Base-by-base conservation (phyloP, 2,113 vertebrate species). In the Rhagologus leucostigma region DNA sequence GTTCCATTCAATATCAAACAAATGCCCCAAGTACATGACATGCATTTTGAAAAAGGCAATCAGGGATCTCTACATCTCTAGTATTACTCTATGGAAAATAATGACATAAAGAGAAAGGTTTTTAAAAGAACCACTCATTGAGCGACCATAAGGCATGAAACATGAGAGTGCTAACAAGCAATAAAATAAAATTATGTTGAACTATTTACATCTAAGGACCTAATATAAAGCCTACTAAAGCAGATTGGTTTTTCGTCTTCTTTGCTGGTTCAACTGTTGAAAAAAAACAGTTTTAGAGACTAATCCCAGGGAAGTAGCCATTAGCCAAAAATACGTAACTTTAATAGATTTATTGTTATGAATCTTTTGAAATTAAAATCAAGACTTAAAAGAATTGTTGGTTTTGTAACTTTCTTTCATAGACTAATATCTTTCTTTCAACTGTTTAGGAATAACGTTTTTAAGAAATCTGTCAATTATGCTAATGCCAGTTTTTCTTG, bases 1-100 rank as follows among this genome's bases (percentile, higher is more conserved):
- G 93, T 71, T 96, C 67, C 76, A 53, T 95, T 96, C 88, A 97
- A n/a, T n/a, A 46, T 33, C 89, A 90, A 90, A 97, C 86, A 95
- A 97, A 90, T 89, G 22, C 73, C 64, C 47, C 86, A 92, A 96
- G 93, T 87, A 77, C 57, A 68, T 68, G 64, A 92, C 47, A 84
- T 0, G 35, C 24, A 68, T 86, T 94, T 87, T 93, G 56, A 90
- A 81, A 97, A 92, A 90, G 76, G 86, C 76, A 97, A 75, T 89
- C 95, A 90, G 76, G 57, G 52, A 84, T 87, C 77, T 90, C 85
- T 86, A 56, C 73, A 90, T 64, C 56, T 78, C 41, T 95, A 95
- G 87, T 75, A 94, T 87, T 82, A 84, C 84, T 84, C 55, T 49
- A 47, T 71, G 73, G 88, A 96, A 94, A 96, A 87, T 87, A 95